A percentile compares a stretch with the other conserved stretches of the same genome.
Conservation (phyloP, 2,888 invertebrate species). For the Elegia similella region DNA sequence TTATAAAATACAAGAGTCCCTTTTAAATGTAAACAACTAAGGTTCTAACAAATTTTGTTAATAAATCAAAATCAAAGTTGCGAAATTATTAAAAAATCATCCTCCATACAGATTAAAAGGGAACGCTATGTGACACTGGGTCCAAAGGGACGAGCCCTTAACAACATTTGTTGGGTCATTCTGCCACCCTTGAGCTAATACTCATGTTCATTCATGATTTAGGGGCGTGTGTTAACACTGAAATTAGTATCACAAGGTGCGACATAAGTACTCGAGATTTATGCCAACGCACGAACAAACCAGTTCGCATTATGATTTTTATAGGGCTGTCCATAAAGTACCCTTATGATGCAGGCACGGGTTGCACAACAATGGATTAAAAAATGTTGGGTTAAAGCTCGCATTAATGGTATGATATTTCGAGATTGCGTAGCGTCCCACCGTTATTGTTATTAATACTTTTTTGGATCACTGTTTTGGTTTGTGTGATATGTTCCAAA, state of each 20-base stretch:
- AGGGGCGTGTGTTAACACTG: conserved; percentile 65
- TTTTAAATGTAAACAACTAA: too few species aligned
- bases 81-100: neutral
- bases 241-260: conserved; percentile 78
- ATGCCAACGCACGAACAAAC: conserved; percentile 66
- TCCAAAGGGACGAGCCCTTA: conserved; percentile 44
- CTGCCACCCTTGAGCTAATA: conserved; percentile 58
- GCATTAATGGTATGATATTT: conserved; percentile 10
- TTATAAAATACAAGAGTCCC: too few species aligned
- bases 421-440: neutral
- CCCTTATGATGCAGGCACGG: conserved; percentile 48
- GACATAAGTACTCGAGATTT: conserved; percentile 60
- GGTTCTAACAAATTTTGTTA: too few species aligned
- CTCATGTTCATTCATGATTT: conserved; percentile 74
- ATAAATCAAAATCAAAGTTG: neutral
- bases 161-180: conserved; percentile 52
- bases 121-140: conserved; percentile 18
- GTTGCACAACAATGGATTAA: conserved; percentile 34
- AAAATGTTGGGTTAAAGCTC: conserved; percentile 12
- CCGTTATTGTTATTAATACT: neutral
- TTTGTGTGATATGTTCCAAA: neutral
- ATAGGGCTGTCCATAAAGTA: conserved; percentile 53
- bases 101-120: conserved; percentile 24
- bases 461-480: neutral
- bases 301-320: conserved; percentile 57